Percentiles rank a stretch among this genome's conserved stretches.
Conservation (phyloP, 2,888 invertebrate genomes). For the Pherbina coryleti region DNA sequence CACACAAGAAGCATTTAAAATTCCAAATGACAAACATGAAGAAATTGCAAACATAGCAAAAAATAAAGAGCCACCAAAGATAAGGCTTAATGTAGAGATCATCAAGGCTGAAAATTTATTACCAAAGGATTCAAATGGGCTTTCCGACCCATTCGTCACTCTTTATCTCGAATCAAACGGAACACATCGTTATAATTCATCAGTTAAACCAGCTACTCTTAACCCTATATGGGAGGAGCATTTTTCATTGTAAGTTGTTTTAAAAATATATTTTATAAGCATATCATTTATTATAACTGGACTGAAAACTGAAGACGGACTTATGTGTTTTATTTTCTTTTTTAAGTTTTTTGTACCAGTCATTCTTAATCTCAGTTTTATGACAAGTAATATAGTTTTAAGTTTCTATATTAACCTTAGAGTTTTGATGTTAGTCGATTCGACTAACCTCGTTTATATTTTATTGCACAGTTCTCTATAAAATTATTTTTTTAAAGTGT, state of each 20-base stretch:
- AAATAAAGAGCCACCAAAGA: slow-evolving; percentile 85
- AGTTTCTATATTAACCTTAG: no score
- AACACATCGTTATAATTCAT: slow-evolving; percentile 86
- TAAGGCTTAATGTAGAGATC: slow-evolving; percentile 86
- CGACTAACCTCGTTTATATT: no score
- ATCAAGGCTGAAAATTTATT: slow-evolving; percentile 87
- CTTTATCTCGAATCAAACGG: slow-evolving; percentile 85
- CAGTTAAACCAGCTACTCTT: slow-evolving; percentile 90
- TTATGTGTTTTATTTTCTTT: no score
- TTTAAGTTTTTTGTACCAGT: no score
- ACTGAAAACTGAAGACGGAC: no score
- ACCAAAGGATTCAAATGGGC: slow-evolving; percentile 90
- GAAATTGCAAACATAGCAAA: slow-evolving; percentile 79
- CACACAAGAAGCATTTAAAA: slow-evolving; percentile 82
- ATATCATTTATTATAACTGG: no score
- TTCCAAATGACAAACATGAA: slow-evolving; percentile 81
- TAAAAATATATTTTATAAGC: not conserved
- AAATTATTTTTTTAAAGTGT: no score
- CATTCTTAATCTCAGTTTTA: no score
- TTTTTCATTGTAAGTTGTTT: slow-evolving; percentile 79
- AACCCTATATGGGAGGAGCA: slow-evolving; percentile 97
- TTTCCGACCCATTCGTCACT: slow-evolving; percentile 97
- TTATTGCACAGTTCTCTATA: no score
- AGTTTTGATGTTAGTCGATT: no score
- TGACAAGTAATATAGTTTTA: no score